Conservation (phyloP, 1,140 invertebrate genomes). For the Gonioctena quinquepunctata region DNA sequence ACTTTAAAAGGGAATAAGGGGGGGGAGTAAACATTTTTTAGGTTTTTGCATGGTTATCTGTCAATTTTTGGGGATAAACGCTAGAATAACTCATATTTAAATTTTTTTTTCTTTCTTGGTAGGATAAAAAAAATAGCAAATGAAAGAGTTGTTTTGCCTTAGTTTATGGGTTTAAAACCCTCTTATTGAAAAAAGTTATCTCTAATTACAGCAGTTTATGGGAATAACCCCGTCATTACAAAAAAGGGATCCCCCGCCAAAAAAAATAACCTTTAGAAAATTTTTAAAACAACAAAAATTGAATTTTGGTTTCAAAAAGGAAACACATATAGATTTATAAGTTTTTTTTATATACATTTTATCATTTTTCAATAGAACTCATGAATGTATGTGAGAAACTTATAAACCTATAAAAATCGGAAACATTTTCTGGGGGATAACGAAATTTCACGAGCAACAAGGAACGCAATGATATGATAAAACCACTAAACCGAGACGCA, state of each 20-base stretch:
- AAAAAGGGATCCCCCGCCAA: background rate
- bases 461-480: too few species aligned
- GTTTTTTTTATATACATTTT: too few species aligned
- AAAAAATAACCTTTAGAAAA: too few species aligned
- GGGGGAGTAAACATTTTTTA: background rate
- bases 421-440: too few species aligned
- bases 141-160: too few species aligned
- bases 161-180: background rate
- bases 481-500: too few species aligned
- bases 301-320: background rate
- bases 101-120: too few species aligned
- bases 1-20: background rate
- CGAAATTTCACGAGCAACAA: too few species aligned
- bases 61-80: background rate
- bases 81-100: background rate
- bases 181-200: background rate
- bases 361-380: background rate
- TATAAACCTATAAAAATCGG: background rate
- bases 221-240: too few species aligned
- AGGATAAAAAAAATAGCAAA: too few species aligned
- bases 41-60: background rate
- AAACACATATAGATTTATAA: background rate
- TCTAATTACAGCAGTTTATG: too few species aligned
- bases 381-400: background rate
- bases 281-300: background rate